A percentile compares a stretch with the other conserved stretches of the same genome.
phyloP scores from a whole-genome alignment of 2,888 invertebrate species.

The Dorcus parallelipipedus region DNA sequence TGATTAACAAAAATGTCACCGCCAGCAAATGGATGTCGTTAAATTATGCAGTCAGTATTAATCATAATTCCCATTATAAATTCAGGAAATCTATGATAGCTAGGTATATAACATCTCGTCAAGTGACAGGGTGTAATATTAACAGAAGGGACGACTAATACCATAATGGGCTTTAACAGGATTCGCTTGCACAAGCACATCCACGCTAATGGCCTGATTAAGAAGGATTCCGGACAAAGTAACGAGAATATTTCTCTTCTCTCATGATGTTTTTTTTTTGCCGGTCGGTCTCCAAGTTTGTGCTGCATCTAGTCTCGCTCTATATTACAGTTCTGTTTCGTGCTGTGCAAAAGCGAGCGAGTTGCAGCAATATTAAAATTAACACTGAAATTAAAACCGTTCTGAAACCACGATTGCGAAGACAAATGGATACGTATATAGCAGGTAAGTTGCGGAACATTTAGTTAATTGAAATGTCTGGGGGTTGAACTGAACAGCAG shows the following conservation, averaged over 20 bases:
- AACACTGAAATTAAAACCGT: conserved; percentile 43
- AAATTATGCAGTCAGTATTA: too few relatives aligned
- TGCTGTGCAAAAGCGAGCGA: background rate
- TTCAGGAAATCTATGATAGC: conserved; percentile 5
- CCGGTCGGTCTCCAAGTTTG: background rate
- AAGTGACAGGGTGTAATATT: conserved; percentile 40
- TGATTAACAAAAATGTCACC: too few relatives aligned
- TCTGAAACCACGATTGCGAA: conserved; percentile 17
- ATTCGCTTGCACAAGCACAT: conserved; percentile 44
- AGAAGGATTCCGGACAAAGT: conserved; percentile 47
- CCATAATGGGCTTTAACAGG: conserved; percentile 49
- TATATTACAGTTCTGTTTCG: background rate
- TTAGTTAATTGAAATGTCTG: conserved; percentile 53
- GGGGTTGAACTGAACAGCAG: conserved; percentile 41
- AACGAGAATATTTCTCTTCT: conserved; percentile 29
- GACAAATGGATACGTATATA: conserved; percentile 41
- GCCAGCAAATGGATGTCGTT: too few relatives aligned
- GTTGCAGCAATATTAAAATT: conserved; percentile 26
- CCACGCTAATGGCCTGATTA: conserved; percentile 52
- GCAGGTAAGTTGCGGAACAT: conserved; percentile 50
- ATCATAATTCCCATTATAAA: conserved; percentile 9
- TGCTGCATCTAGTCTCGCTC: background rate
- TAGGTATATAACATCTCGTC: conserved; percentile 17
- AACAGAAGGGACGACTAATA: conserved; percentile 45
- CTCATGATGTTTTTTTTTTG: conserved; percentile 13